Base-by-base conservation (phyloP, 2,113 vertebrate genomes). In the Scolopax mira region DNA sequence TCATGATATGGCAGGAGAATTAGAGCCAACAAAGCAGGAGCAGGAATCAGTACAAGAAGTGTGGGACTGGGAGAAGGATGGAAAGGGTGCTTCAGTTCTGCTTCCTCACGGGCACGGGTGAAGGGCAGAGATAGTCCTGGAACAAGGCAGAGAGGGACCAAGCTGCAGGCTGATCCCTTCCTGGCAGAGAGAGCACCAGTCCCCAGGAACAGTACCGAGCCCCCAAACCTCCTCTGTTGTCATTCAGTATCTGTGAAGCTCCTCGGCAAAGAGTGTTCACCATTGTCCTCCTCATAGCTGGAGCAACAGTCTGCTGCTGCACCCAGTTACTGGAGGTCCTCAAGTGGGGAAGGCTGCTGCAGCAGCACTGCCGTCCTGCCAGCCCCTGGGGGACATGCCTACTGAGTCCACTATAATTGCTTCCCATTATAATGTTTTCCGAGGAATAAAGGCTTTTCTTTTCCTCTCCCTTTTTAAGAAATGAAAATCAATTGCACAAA, bases 151-250 rank as follows among this genome's bases (percentile, higher is more conserved):
- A 61, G 58, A 13, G 1, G 24, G 4, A 37, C 24, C 6, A 60
- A 84, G 12, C 11, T 62, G 35, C 35, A 69, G 39, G 33, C 13
- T 64, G 11, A 37, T 35, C 15, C 8, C 8, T 58, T 67, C 24
- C 48, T 24, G 22, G 3, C 6, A 52, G 24, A 18, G 44, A 87
- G 28, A 79, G 28, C 69, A 83, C 19, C 28, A 70, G 42, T 35
- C 12, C 21, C 16, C 28, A 79, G 25, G n/a, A 65, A 30, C 1
- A 85, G 6, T 15, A 66, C 8, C 0, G 0, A 30, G 14, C 3
- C 4, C 35, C 30, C 3, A 61, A 10, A 3, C 16, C 5, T 46
- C 19, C 13, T 51, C 33, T 60, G 10, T 11, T 46, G 18, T 21
- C 54, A 27, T 13, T 13, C 35, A 16, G 11, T 9, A 7, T 22